Base-by-base conservation (phyloP, 2,113 vertebrate genomes). In the Limnothrissa miodon region DNA sequence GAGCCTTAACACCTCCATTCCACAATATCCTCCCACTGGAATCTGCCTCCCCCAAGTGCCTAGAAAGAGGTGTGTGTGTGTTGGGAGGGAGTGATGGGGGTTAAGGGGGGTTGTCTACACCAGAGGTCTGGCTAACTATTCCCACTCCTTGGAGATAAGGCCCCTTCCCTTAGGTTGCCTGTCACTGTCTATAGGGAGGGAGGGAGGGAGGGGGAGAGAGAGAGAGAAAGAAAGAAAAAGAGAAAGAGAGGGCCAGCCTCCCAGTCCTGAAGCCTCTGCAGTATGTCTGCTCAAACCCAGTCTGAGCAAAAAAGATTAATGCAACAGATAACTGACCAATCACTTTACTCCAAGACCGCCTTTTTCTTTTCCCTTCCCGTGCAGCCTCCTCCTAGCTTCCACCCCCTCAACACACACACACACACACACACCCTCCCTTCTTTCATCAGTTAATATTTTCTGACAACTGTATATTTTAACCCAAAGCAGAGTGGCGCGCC, bases 401-500 rank as follows among this genome's bases (percentile, higher is more conserved):
- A 88, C 56, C n/a, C 70, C 42, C 81, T 45, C 33, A 79, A 53
- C 78, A 83, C 79, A 74, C 70, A 59, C 5, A 56, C 53, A 56
- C 53, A 56, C 53, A 21, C 89, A 87, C 89, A 48, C 46, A 56
- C 53, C 84, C 83, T 83, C 83, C 23, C 87, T 62, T 66, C 86
- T 93, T 92, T 93, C 92, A 93, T 94, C 91, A 93, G 91, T 93
- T 94, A 92, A 94, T 93, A 93, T 93, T 93, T 94, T 92, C 89
- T 94, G 93, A 94, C 93, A 94, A 92, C 90, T 93, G 92, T 93
- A 92, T 94, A 94, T 94, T 94, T 93, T 92, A 94, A 92, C 91
- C 91, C 93, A 88, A 90, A 92, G 91, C 89, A 85, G 89, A 89
- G 91, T 91, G 92, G 90, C 91, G 56, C 90, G 88, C 91, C 88